Evolutionary conservation across 2,888 invertebrate species (phyloP), one percentile per base, ranked within the genome.

Genomic region (Xylocampa areola): DNA sequence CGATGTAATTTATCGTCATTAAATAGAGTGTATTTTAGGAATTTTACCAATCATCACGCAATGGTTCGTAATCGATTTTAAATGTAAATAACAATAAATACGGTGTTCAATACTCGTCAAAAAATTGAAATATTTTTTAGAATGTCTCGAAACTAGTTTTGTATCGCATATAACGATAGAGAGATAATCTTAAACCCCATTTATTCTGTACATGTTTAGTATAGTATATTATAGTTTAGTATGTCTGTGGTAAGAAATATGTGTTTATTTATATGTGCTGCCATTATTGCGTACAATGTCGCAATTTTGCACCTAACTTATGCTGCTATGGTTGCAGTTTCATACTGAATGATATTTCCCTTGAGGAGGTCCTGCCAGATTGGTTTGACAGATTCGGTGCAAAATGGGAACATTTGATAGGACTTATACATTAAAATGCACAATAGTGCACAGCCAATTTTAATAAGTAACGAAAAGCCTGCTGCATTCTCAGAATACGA

Each of bases 61-160:
- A 69, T 68, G 17, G 35, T 67, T 54, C n/a, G 33, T 48, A 59
- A 50, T 70, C 72, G 72, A 66, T 73, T 78, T 73, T 68, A 58
- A 66, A 64, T 85, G 81, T 85, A 82, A 77, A 82, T 85, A 83
- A 78, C 58, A 73, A 68, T 73, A 70, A 76, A 76, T 77, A 82
- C 73, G 73, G 88, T 88, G 88, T 88, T 88, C 87, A 88, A 54
- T 79, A 79, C 76, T 73, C 77, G 62, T 64, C 68, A 75, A 73
- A 69, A 67, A 73, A 71, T 17, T 55, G 21, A 60, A 51, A 68
- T 68, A 71, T 76, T 80, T 79, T 37, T 80, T 81, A 80, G 77
- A 81, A 60, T 68, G 76, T 80, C 76, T 78, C 77, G 60, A 69
- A 68, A 58, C 67, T 87, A 85, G 85, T 87, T 88, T 88, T 88